Conservation (phyloP, 2,113 vertebrate genomes). For the Xenotilapia leptura region DNA sequence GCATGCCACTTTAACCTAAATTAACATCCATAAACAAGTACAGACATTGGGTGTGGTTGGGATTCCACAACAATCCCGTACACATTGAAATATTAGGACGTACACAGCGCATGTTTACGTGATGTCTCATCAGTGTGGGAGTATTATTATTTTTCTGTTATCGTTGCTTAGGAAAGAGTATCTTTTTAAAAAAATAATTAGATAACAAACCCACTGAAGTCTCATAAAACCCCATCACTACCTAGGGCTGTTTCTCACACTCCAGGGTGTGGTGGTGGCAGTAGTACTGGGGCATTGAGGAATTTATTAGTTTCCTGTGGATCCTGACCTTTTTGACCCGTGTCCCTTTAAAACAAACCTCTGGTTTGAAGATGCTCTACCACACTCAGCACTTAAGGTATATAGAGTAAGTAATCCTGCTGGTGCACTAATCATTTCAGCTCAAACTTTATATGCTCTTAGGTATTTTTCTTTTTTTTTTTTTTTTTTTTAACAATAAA, state of each 20-base stretch:
- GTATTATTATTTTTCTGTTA: neutral
- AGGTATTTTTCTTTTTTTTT: neutral
- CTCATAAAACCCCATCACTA: neutral
- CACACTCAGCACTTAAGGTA: neutral
- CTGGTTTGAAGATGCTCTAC: neutral
- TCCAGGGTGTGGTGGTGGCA: neutral
- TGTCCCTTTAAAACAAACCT: neutral
- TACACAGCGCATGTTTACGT: neutral
- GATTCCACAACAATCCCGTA: neutral
- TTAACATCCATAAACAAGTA: conserved; percentile 47
- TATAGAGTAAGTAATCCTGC: neutral
- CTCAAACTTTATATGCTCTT: neutral
- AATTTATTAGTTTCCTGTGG: conserved; percentile 24
- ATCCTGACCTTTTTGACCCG: neutral
- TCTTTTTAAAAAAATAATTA: rapidly evolving
- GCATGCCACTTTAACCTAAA: conserved; percentile 15
- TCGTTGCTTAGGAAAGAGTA: neutral
- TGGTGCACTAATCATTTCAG: neutral
- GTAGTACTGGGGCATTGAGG: neutral
- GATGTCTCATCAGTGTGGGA: neutral
- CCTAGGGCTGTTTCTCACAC: conserved; percentile 34
- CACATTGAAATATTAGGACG: neutral
- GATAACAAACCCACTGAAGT: neutral
- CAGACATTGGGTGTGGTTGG: conserved; percentile 24
- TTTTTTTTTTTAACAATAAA: too few species aligned